A percentile compares a stretch with the other conserved stretches of the same genome.
Conservation (phyloP, 2,797 vertebrate genomes). For the Lacerta agilis region DNA sequence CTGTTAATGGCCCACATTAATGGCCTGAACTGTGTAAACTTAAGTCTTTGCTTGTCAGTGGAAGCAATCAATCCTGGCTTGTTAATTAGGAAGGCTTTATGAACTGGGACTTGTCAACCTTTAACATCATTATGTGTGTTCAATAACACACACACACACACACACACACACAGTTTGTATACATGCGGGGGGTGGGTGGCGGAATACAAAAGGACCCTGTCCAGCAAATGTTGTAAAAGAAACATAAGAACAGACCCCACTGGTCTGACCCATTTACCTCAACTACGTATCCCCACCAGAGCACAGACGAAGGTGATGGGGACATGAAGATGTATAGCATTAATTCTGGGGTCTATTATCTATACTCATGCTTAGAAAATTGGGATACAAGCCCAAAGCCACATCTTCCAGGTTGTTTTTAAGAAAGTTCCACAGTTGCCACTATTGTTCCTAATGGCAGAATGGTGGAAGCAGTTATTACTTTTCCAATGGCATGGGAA, state of each 20-base stretch:
- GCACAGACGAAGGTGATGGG: not conserved
- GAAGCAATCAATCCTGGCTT: conserved; percentile 66
- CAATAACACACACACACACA: not conserved
- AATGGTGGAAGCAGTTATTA: not conserved
- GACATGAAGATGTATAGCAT: not conserved
- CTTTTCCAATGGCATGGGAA: not conserved
- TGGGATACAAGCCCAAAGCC: not conserved
- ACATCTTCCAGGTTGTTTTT: not conserved
- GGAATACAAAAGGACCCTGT: not conserved
- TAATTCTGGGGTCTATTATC: not conserved
- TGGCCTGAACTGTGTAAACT: conserved; percentile 65
- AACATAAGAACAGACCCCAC: not conserved
- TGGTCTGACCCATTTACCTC: not conserved
- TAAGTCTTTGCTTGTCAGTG: conserved; percentile 70
- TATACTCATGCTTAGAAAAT: not conserved
- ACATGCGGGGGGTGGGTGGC: not conserved
- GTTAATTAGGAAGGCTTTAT: conserved; percentile 70
- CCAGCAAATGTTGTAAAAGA: not conserved
- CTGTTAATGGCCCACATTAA: conserved; percentile 72
- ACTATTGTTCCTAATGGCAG: not conserved
- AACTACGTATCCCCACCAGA: not conserved
- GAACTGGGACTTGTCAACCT: conserved; percentile 34
- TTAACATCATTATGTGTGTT: conserved; percentile 32
- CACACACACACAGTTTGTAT: not conserved
- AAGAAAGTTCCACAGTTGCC: not conserved